A percentile compares a stretch with the other conserved stretches of the same genome.
These are phyloP conservation scores for Hyaena hyaena DNA, from an alignment of 2,113 vertebrate genomes.

Conservation along the genomic window DNA sequence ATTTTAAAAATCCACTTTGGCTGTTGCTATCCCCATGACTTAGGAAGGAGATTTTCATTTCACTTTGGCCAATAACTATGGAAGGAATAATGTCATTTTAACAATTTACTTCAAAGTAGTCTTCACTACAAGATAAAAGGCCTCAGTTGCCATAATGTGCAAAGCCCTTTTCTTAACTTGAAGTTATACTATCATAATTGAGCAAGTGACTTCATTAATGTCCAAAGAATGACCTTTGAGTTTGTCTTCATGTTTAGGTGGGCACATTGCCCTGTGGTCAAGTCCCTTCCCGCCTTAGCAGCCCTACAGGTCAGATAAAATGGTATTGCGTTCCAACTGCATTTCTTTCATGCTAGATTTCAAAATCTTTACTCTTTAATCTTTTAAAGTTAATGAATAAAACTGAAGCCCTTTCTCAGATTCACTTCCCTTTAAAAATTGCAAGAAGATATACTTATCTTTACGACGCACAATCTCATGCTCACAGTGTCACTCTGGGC, in stretches of 20 bases:
- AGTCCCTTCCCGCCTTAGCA: neutral
- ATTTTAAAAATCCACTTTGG: neutral
- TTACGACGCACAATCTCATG: neutral
- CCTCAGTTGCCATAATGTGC: neutral
- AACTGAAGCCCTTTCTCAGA: neutral
- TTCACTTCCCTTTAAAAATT: constrained; percentile 35
- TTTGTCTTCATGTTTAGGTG: neutral
- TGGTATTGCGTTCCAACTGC: neutral
- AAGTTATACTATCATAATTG: constrained; percentile 5
- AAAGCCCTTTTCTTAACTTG: neutral
- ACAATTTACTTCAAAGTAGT: neutral
- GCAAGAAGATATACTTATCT: constrained; percentile 16
- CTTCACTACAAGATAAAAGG: neutral
- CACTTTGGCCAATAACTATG: neutral
- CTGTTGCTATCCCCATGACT: neutral
- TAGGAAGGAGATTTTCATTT: neutral
- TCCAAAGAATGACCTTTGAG: neutral
- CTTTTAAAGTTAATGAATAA: constrained; percentile 55
- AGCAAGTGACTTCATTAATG: neutral
- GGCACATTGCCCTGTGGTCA: neutral
- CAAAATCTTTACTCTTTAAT: neutral
- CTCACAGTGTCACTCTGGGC: neutral
- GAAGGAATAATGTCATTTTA: neutral
- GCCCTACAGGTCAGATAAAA: constrained; percentile 5
- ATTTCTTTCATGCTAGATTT: neutral